Percentiles rank a stretch among this genome's conserved stretches.
phyloP scores from a whole-genome alignment of 2,888 invertebrate genomes.

The Alloplasta piceator region DNA sequence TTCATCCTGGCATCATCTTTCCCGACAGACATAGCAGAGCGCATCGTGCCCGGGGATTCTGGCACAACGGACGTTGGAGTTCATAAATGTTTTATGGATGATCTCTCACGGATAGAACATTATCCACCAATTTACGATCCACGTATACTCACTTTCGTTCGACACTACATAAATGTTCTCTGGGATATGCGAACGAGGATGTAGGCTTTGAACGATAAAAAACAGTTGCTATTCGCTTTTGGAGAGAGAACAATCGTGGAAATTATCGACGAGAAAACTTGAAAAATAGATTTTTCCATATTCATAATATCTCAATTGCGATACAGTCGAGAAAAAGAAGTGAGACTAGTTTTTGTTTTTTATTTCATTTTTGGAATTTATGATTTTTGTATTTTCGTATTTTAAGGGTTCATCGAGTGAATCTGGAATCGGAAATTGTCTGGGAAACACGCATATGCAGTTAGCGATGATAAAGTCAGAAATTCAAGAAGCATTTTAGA shows the following conservation, averaged over 20 bases:
- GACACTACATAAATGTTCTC: conserved; percentile 1
- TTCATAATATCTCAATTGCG: background rate
- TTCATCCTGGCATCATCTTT: conserved; percentile 52
- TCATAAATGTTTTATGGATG: conserved; percentile 74
- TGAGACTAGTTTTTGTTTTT: background rate
- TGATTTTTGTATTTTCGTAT: background rate
- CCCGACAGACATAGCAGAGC: conserved; percentile 23
- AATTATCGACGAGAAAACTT: background rate
- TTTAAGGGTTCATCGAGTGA: background rate
- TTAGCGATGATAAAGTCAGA: too few relatives aligned
- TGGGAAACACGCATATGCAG: too few relatives aligned
- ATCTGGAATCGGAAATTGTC: too few relatives aligned
- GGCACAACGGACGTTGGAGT: conserved; percentile 65
- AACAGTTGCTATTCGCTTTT: background rate
- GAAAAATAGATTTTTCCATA: background rate
- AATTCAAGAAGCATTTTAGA: too few relatives aligned
- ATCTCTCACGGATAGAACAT: conserved; percentile 65
- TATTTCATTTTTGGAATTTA: background rate
- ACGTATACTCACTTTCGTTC: conserved; percentile 18
- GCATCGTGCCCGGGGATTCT: background rate
- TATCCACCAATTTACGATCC: conserved; percentile 76
- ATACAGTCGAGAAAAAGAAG: background rate
- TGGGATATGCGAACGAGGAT: conserved; percentile 15
- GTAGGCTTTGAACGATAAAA: background rate
- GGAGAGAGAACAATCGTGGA: background rate